Evolutionary conservation across 2,113 vertebrate genomes (phyloP).

Genomic region (Varanus komodoensis): DNA sequence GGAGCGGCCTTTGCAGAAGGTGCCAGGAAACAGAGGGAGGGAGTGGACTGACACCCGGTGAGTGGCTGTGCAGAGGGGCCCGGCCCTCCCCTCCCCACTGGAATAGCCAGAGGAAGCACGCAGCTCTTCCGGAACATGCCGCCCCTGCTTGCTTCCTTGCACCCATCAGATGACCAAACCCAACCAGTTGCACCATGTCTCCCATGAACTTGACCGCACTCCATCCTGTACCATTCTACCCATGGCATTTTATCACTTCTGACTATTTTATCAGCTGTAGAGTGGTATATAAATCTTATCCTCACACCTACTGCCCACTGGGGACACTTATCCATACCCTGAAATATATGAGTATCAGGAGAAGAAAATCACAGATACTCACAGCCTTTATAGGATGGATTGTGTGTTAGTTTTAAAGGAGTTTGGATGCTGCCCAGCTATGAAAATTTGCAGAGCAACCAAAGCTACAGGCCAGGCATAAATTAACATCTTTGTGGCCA

Average conservation of each 20-base stretch:
- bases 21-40: too few species aligned
- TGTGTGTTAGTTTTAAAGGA: neutral
- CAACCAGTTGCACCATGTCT: neutral
- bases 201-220: neutral
- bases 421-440: conserved; percentile 1
- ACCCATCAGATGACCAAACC: neutral
- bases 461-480: conserved; percentile 35
- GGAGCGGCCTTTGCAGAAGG: too few species aligned
- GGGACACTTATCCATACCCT: too few species aligned
- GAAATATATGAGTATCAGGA: neutral
- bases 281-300: neutral
- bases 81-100: too few species aligned
- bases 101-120: too few species aligned
- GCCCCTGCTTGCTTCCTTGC: neutral
- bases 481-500: conserved; percentile 53
- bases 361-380: neutral
- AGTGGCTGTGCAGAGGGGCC: neutral
- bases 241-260: too few species aligned
- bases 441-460: conserved; percentile 46
- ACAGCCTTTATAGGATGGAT: neutral
- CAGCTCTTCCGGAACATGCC: neutral
- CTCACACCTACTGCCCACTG: neutral
- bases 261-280: neutral
- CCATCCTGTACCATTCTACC: neutral
- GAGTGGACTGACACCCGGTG: neutral